Evolutionary conservation across 1,140 invertebrate genomes (phyloP).

Genomic region (Mesaphorura yosii): DNA sequence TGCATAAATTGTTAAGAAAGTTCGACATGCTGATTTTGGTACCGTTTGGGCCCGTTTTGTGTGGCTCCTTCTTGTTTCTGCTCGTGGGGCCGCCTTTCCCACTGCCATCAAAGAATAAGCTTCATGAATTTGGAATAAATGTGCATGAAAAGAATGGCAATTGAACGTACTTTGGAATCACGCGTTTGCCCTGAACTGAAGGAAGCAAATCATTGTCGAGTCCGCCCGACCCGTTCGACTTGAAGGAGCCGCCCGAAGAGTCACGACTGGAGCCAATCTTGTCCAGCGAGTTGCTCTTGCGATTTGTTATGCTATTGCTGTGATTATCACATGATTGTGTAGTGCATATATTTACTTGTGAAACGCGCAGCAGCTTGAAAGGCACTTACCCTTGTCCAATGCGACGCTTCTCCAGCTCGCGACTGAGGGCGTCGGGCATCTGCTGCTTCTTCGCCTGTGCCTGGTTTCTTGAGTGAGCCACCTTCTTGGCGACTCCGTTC

Average conservation of each 20-base stretch:
- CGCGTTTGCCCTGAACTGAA: conserved; percentile 29
- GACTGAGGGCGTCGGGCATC: conserved; percentile 45
- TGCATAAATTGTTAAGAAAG: too few species aligned
- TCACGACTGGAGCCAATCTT: conserved; percentile 35
- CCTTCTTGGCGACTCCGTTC: conserved; percentile 10
- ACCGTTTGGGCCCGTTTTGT: too few species aligned
- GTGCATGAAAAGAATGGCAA: too few species aligned
- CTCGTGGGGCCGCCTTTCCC: too few species aligned
- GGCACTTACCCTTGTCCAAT: conserved; percentile 39
- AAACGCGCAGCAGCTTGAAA: conserved; percentile 1
- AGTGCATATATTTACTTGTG: neutral
- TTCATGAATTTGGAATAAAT: too few species aligned
- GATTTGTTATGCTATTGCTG: conserved; percentile 25
- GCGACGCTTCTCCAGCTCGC: conserved; percentile 46
- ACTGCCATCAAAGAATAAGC: too few species aligned
- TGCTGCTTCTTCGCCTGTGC: conserved; percentile 28
- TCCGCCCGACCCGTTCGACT: conserved; percentile 30
- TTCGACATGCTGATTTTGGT: too few species aligned
- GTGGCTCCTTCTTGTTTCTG: too few species aligned
- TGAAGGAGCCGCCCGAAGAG: conserved; percentile 27
- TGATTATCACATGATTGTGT: neutral
- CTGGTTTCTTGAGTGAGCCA: conserved; percentile 10
- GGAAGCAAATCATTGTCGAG: conserved; percentile 32
- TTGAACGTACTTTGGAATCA: conserved; percentile 31
- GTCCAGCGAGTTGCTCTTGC: conserved; percentile 40